A percentile compares a stretch with the other conserved stretches of the same genome.
Evolutionary conservation across 2,113 vertebrate genomes (phyloP).

Genomic region (Fregata magnificens): DNA sequence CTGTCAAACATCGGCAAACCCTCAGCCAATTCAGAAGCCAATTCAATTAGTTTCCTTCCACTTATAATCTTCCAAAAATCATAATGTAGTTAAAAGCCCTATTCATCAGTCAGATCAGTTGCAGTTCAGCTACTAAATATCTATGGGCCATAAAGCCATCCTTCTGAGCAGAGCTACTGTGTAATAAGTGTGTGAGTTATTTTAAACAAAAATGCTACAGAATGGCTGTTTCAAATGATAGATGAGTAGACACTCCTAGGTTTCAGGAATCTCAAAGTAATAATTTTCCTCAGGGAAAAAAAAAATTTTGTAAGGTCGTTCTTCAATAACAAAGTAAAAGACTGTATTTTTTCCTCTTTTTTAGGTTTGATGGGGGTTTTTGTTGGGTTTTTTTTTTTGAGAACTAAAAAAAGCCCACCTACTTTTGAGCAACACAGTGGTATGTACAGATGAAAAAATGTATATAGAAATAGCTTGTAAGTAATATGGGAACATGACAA

Average conservation of each 20-base stretch:
- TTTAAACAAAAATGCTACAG: conserved; percentile 24
- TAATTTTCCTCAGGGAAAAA: neutral
- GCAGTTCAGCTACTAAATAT: conserved; percentile 30
- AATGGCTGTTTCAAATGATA: neutral
- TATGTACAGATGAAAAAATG: neutral
- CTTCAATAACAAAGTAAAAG: neutral
- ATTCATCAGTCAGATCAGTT: conserved; percentile 35
- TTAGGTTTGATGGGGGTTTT: neutral
- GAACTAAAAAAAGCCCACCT: neutral
- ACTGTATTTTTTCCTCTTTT: neutral
- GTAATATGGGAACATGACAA: neutral
- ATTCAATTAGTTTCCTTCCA: conserved; percentile 43
- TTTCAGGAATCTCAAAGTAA: conserved; percentile 3
- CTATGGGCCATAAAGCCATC: neutral
- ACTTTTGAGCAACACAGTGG: neutral
- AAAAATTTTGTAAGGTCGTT: neutral
- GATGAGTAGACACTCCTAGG: neutral
- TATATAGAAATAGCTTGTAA: neutral
- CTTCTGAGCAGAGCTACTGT: neutral
- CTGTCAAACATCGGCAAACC: neutral
- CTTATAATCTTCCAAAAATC: conserved; percentile 38
- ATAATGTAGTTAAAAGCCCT: conserved; percentile 31
- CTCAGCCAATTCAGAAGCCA: conserved; percentile 45
- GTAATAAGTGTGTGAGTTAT: conserved; percentile 8
- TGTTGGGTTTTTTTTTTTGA: neutral